Evolutionary conservation across 2,113 vertebrate species (phyloP), one percentile per base, ranked within the genome.

Genomic region (Deroptyus accipitrinus): DNA sequence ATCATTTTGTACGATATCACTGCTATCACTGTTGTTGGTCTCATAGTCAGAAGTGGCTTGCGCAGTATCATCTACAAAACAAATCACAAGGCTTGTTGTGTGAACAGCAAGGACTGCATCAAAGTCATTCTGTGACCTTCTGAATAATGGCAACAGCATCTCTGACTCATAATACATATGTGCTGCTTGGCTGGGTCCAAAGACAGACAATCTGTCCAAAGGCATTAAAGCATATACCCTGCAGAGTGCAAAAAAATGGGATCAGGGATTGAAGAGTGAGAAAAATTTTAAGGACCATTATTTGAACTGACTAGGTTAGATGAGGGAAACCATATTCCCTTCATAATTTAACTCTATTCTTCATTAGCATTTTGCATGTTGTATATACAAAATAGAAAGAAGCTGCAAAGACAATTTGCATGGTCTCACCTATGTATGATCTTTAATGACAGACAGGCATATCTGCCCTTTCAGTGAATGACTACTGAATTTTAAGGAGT

Each of bases 1-100:
- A 16, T 99, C 98, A 10, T 98, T 98, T 86, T 98, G 99, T 37
- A 99, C 97, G 28, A 99, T 99, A 94, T 99, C 98, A 5, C 99
- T 99, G 98, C 98, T 98, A 93, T 99, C 99, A 16, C 99, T 99
- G 98, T 99, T 98, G 97, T 99, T 99, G 96, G 99, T 99, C 97
- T 99, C 99, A 8, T 99, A 99, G 96, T 99, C 99, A 44, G 99
- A 99, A 31, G 99, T 99, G 94, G 97, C 97, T 80, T 98, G 98
- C 1, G 98, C 98, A 70, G 97, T 97, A 86, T 99, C 99, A 83
- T 99, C 99, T 98, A 88, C 83, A 96, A 96, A 35, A n/a, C 37
- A 97, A 96, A 95, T 30, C 81, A 76, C 91, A 92, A 28, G 85
- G 64, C 31, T 74, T 35, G 84, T 16, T 76, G 44, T 11, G 42